phyloP scores from a whole-genome alignment of 1,140 invertebrate genomes.

The Holcopasites calliopsidis region DNA sequence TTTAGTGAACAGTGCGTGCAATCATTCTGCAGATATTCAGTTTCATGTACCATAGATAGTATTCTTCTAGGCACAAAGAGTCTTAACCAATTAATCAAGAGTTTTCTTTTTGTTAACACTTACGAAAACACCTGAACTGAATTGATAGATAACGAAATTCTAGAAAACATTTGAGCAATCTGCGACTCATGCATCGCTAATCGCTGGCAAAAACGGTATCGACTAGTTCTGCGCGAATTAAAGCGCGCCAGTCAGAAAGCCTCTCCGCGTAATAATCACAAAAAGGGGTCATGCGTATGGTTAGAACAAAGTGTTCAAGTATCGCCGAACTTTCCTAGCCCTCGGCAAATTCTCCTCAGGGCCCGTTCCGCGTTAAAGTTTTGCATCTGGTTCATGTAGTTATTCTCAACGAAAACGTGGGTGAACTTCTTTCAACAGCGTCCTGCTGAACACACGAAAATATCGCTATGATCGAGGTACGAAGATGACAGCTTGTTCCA shows the following conservation, averaged over 20 bases:
- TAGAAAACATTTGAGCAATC: too few relatives aligned
- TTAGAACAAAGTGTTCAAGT: background rate
- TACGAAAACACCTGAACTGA: too few relatives aligned
- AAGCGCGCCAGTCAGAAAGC: background rate
- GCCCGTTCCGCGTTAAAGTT: background rate
- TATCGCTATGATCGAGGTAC: conserved; percentile 2
- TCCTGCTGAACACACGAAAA: background rate
- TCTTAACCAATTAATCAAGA: too few relatives aligned
- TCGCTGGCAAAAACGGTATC: background rate
- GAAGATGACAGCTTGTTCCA: background rate
- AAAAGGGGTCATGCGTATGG: background rate
- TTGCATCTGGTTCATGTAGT: background rate
- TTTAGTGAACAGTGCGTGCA: conserved; percentile 7
- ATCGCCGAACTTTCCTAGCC: background rate
- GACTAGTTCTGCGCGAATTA: background rate
- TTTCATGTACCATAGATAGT: background rate
- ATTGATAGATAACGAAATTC: too few relatives aligned
- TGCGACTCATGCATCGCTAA: too few relatives aligned
- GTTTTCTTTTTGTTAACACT: too few relatives aligned
- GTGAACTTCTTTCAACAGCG: background rate
- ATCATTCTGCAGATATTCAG: conserved; percentile 10
- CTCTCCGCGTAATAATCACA: background rate
- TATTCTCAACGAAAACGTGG: background rate
- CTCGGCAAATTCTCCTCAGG: background rate
- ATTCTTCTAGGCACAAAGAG: background rate